These are phyloP conservation scores for Otus sunia DNA, from an alignment of 2,113 vertebrate genomes.

Conservation along the genomic window DNA sequence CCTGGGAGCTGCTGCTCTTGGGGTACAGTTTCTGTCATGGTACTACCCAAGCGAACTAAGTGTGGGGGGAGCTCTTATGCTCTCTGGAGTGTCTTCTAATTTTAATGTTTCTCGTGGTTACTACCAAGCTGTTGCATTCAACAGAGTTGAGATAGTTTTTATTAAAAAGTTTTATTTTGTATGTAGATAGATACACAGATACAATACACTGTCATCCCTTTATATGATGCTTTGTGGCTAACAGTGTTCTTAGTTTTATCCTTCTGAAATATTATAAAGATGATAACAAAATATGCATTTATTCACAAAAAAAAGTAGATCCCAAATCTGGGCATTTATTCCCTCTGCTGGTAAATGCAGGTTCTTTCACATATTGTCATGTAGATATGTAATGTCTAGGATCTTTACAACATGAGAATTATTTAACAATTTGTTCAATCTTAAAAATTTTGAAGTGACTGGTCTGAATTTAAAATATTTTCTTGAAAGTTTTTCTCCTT, in stretches of 20 bases:
- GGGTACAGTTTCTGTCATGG: not conserved
- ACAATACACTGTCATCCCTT: not conserved
- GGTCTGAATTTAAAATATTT: not conserved
- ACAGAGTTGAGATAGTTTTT: not conserved
- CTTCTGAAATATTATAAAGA: not conserved
- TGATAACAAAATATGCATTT: not conserved
- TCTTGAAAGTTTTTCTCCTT: not conserved
- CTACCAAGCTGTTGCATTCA: not conserved
- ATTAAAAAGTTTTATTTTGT: not conserved
- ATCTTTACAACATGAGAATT: not conserved
- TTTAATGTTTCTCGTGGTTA: not conserved
- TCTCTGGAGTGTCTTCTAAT: not conserved
- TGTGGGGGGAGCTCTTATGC: not conserved
- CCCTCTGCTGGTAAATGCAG: not conserved
- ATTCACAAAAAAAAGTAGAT: not conserved
- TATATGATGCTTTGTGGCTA: not conserved
- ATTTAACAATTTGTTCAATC: not conserved
- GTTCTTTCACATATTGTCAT: not conserved
- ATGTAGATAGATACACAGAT: not conserved
- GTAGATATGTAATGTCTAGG: not conserved
- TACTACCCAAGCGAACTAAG: not conserved
- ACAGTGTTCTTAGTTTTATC: not conserved
- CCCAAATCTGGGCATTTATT: not conserved
- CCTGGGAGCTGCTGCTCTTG: not conserved
- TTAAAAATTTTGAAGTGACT: not conserved